A percentile compares a stretch with the other conserved stretches of the same genome.
These are phyloP conservation scores for Agrochola macilenta DNA, from an alignment of 2,888 invertebrate species.

Conservation along the genomic window DNA sequence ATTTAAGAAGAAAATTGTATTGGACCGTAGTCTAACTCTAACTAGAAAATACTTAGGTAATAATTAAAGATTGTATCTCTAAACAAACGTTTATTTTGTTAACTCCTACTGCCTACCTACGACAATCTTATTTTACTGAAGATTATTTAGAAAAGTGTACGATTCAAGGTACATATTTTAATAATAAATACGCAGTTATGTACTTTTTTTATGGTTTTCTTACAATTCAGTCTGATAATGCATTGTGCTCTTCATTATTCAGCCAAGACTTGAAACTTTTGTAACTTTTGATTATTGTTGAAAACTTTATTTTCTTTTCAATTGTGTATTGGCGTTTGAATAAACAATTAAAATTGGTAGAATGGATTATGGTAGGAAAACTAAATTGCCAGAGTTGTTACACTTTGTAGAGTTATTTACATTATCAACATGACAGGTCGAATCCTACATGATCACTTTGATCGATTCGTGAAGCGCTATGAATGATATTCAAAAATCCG, in stretches of 20 bases:
- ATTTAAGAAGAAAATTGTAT: background rate
- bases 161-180: background rate
- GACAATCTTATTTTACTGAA: background rate
- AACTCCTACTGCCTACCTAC: background rate
- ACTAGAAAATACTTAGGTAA: background rate
- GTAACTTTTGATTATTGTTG: conserved; percentile 20
- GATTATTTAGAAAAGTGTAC: background rate
- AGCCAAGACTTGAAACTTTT: conserved; percentile 11
- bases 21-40: background rate
- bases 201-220: conserved; percentile 10
- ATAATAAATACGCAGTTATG: background rate
- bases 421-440: background rate
- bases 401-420: background rate
- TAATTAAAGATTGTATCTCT: background rate
- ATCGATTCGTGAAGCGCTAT: conserved; percentile 35
- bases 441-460: conserved; percentile 19
- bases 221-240: background rate
- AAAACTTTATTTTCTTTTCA: conserved; percentile 17
- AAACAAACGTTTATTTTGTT: background rate
- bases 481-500: conserved; percentile 39
- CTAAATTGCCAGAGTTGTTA: background rate
- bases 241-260: conserved; percentile 25
- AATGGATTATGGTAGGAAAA: background rate
- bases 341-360: background rate
- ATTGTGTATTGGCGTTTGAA: conserved; percentile 18